These are phyloP conservation scores for Sciurus niger DNA, from an alignment of 2,113 vertebrate genomes.

Conservation along the genomic window DNA sequence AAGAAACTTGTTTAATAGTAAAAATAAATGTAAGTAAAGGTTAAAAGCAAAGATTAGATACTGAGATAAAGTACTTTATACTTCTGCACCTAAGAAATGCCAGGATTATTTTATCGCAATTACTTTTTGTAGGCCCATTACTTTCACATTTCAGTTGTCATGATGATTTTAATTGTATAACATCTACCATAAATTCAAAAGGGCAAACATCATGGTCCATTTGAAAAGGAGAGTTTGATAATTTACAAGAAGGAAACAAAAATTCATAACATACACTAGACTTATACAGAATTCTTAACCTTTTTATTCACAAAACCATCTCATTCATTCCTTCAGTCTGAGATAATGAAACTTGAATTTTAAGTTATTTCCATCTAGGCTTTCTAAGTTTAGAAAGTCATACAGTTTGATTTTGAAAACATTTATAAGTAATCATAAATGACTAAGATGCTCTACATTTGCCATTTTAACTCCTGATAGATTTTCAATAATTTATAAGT, in stretches of 20 bases:
- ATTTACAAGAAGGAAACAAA: conserved; percentile 30
- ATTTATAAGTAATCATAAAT: not conserved
- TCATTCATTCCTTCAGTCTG: not conserved
- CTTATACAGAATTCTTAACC: conserved; percentile 23
- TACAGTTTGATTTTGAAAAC: not conserved
- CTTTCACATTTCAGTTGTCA: conserved; percentile 65
- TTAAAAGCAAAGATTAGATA: not conserved
- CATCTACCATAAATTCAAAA: conserved; percentile 72
- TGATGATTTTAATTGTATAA: conserved; percentile 66
- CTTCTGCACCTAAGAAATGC: conserved; percentile 50
- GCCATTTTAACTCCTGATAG: not conserved
- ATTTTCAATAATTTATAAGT: conserved; percentile 3
- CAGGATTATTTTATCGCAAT: conserved; percentile 62
- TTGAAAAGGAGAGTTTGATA: conserved; percentile 64
- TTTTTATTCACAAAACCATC: not conserved
- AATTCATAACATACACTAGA: not conserved
- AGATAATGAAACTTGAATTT: conserved; percentile 59
- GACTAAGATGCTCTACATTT: not conserved
- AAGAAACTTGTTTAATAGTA: conserved; percentile 32
- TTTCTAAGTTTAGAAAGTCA: conserved; percentile 2
- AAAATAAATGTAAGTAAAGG: conserved; percentile 5
- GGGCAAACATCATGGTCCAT: conserved; percentile 62
- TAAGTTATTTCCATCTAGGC: not conserved
- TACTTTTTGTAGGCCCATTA: conserved; percentile 53
- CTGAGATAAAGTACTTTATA: not conserved